Evolutionary conservation across 2,888 invertebrate genomes (phyloP).

Genomic region (Plebejus anna): DNA sequence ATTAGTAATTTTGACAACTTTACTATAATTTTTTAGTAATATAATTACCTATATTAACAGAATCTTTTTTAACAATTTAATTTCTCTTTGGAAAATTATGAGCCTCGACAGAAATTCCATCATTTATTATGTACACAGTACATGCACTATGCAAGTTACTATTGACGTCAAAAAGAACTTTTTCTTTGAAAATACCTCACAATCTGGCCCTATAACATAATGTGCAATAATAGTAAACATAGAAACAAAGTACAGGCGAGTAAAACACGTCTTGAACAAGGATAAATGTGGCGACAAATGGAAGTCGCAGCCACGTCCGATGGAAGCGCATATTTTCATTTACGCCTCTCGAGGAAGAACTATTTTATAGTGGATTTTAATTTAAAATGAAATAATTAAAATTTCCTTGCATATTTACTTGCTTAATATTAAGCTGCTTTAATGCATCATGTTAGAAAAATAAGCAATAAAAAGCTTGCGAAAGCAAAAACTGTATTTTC

Average conservation of each 20-base stretch:
- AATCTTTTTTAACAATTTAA: too few relatives aligned
- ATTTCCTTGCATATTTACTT: not conserved
- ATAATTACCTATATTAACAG: not conserved
- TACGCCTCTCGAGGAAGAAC: not conserved
- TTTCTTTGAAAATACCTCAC: not conserved
- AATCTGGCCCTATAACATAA: not conserved
- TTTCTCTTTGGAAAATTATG: too few relatives aligned
- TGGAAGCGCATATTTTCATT: not conserved
- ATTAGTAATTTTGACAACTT: not conserved
- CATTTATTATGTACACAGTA: not conserved
- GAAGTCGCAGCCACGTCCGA: not conserved
- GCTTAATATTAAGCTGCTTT: not conserved
- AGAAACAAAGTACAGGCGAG: constrained; percentile 12
- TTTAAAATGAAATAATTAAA: not conserved
- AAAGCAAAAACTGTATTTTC: not conserved
- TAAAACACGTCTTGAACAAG: constrained; percentile 22
- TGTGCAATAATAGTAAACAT: constrained; percentile 18
- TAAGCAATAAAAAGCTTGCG: not conserved
- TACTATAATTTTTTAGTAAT: not conserved
- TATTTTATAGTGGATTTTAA: not conserved
- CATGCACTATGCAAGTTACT: too few relatives aligned
- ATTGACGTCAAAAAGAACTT: too few relatives aligned
- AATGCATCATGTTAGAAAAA: not conserved
- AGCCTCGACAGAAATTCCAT: not conserved
- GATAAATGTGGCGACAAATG: constrained; percentile 28